Percentiles rank a stretch among this genome's conserved stretches.
phyloP scores from a whole-genome alignment of 2,113 vertebrate species.

The Podiceps cristatus region DNA sequence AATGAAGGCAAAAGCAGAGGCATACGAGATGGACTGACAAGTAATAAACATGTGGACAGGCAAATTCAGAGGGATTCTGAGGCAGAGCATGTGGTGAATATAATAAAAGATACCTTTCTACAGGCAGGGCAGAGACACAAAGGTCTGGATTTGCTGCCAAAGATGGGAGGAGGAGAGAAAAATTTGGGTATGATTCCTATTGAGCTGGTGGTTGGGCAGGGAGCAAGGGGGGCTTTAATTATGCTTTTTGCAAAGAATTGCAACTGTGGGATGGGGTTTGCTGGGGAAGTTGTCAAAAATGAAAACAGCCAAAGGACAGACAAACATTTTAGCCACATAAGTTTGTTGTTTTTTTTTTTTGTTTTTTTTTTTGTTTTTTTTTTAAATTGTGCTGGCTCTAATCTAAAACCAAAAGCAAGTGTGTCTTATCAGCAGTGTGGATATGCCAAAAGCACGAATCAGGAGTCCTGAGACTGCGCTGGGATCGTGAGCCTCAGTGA shows the following conservation, averaged over 20 bases:
- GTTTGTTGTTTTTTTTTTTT: neutral
- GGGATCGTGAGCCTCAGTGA: neutral
- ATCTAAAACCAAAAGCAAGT: neutral
- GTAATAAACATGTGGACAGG: neutral
- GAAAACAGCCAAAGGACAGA: neutral
- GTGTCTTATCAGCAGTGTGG: neutral
- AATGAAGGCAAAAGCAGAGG: neutral
- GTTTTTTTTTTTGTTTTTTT: too few species aligned
- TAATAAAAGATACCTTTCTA: neutral
- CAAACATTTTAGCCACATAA: neutral
- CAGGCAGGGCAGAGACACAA: neutral
- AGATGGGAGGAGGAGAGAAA: neutral
- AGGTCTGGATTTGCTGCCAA: neutral
- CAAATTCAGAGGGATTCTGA: neutral
- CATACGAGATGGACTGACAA: rapidly evolving
- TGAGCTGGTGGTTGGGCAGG: neutral
- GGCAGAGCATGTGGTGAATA: neutral
- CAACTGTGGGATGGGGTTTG: neutral
- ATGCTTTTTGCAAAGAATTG: neutral
- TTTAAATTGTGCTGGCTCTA: too few species aligned
- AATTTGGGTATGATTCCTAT: neutral
- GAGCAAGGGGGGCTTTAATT: neutral
- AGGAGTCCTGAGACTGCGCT: neutral
- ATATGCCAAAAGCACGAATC: neutral
- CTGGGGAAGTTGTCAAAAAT: neutral